phyloP scores from a whole-genome alignment of 2,797 vertebrate genomes.

The Tinamus major region DNA sequence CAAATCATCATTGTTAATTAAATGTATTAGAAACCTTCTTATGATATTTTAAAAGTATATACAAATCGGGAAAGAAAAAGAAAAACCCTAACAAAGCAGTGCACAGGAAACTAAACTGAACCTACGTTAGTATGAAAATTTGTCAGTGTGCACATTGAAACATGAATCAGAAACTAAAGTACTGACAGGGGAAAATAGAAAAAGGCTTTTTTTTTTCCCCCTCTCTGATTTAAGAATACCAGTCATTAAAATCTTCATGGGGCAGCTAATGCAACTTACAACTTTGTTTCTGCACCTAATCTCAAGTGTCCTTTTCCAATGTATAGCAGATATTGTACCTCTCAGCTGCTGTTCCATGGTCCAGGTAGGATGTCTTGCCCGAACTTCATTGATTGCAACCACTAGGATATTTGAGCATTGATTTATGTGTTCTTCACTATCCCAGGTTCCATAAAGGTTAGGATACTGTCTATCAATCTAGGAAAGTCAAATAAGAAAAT shows the following conservation, averaged over 20 bases:
- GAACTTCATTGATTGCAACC: constrained; percentile 69
- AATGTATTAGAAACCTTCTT: neutral
- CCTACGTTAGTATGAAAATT: neutral
- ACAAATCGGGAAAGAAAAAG: neutral
- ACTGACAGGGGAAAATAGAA: neutral
- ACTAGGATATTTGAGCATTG: constrained; percentile 58
- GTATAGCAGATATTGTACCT: constrained; percentile 26
- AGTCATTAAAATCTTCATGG: neutral
- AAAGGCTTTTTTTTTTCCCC: neutral
- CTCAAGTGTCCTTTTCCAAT: neutral
- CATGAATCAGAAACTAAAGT: neutral
- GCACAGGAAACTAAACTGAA: neutral
- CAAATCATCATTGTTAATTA: neutral
- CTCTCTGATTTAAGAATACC: neutral
- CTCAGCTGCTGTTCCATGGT: constrained; percentile 68
- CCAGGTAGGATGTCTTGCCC: constrained; percentile 72
- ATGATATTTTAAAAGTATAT: neutral
- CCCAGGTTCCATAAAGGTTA: constrained; percentile 16
- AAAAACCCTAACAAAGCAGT: neutral
- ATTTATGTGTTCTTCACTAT: constrained; percentile 74
- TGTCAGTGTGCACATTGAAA: neutral
- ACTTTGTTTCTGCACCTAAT: neutral
- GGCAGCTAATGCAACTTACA: neutral
- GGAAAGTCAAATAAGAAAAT: neutral
- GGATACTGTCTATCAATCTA: constrained; percentile 21